phyloP scores from a whole-genome alignment of 2,888 invertebrate species.

The Pachydiplax longipennis region DNA sequence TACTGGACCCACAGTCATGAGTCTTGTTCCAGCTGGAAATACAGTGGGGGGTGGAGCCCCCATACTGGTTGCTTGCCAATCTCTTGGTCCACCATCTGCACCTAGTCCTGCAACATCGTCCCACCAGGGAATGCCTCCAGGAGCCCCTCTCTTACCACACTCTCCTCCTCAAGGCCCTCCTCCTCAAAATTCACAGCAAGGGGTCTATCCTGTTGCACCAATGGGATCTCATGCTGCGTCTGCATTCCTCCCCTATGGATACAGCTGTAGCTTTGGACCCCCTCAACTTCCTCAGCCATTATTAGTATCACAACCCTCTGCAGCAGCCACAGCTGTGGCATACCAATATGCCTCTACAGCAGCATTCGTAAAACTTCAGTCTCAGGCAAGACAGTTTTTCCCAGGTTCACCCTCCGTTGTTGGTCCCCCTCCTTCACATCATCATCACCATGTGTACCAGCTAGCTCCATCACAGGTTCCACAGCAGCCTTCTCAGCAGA shows the following conservation, averaged over 20 bases:
- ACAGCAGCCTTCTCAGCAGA: slow-evolving; percentile 49
- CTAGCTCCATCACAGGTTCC: slow-evolving; percentile 47
- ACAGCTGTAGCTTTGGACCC: slow-evolving; percentile 16
- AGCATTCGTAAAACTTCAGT: slow-evolving; percentile 18
- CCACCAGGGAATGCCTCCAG: slow-evolving; percentile 35
- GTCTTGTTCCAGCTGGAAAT: slow-evolving; percentile 54
- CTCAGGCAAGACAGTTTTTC: slow-evolving; percentile 7
- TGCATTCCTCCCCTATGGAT: slow-evolving; percentile 43
- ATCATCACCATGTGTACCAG: slow-evolving; percentile 41
- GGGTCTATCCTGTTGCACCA: slow-evolving; percentile 52
- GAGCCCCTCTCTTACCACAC: slow-evolving; percentile 49
- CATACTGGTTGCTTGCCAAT: slow-evolving; percentile 56
- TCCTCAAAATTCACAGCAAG: slow-evolving; percentile 51
- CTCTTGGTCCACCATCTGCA: slow-evolving; percentile 44
- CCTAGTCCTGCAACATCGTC: slow-evolving; percentile 26
- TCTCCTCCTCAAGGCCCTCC: slow-evolving; percentile 51
- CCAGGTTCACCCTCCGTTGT: slow-evolving; percentile 42
- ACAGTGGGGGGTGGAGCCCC: slow-evolving; percentile 50
- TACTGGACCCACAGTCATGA: slow-evolving; percentile 52
- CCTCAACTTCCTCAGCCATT: slow-evolving; percentile 12
- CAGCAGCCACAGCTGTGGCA: slow-evolving; percentile 13
- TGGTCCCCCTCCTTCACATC: slow-evolving; percentile 15
- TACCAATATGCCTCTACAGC: slow-evolving; percentile 42
- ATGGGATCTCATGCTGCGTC: slow-evolving; percentile 49
- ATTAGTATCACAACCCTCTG: slow-evolving; percentile 2